Conservation (phyloP, 92 coral and sea anemone species). For the Ricordea florida region DNA sequence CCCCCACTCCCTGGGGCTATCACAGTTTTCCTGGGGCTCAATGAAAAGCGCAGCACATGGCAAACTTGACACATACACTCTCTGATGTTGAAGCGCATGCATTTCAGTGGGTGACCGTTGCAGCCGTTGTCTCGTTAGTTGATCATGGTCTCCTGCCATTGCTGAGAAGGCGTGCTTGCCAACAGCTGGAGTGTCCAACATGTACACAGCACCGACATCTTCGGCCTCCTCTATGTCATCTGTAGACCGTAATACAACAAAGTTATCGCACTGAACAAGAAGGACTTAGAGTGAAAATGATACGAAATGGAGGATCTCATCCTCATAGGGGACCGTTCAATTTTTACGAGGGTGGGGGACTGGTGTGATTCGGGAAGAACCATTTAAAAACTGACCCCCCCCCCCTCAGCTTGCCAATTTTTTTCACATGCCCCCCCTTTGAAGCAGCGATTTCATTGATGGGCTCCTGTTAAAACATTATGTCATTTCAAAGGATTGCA, state of each 20-base stretch:
- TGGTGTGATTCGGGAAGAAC: no score
- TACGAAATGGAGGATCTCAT: neutral
- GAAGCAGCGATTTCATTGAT: no score
- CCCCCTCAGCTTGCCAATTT: no score
- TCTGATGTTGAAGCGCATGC: constrained; percentile 81
- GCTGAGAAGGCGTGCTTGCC: constrained; percentile 96
- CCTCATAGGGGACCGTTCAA: no score
- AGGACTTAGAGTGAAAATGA: neutral
- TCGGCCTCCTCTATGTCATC: constrained; percentile 63
- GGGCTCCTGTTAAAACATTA: no score
- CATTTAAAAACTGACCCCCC: no score
- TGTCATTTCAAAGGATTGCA: no score
- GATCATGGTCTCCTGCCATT: constrained; percentile 96
- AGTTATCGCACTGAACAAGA: neutral
- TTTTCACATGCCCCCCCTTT: no score
- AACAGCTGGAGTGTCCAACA: constrained; percentile 57
- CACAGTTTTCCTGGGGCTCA: no score
- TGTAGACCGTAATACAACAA: neutral
- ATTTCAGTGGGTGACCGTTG: constrained; percentile 82
- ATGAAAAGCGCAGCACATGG: no score
- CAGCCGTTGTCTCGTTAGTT: constrained; percentile 76
- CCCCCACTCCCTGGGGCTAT: no score
- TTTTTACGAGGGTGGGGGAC: no score
- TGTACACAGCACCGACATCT: constrained; percentile 57
- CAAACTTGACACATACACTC: constrained; percentile 68